Base-by-base conservation (phyloP, 1,140 invertebrate genomes). In the Lasaia peninsularis region DNA sequence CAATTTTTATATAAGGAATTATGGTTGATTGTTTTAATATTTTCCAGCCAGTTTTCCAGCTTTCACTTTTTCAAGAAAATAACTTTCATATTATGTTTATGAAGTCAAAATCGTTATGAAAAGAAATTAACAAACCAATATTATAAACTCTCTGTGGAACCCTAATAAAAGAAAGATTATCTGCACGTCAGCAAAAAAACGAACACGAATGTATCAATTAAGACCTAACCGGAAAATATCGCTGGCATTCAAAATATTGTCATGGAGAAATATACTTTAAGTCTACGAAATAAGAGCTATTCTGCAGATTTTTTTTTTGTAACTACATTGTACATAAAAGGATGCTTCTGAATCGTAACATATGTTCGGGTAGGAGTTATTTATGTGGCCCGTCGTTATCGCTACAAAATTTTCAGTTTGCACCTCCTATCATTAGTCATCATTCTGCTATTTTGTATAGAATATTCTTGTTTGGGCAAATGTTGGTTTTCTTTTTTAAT, bases 201-300 rank as follows among this genome's bases (percentile, higher is more conserved):
- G 16, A 56, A 61, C 35, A 55, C 40, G 12, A 32, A 48, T 48
- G 59, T 67, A 73, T 73, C 64, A 71, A 76, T 73, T 73, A 76
- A 69, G 60, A 54, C 40, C 1, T 40, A 37, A 54, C 21, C 21
- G n/a, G 52, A 8, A 37, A 48, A 48, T 48, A n/a, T 48, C 16
- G 24, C 51, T 6, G 31, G 31, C 11, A 18, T 52, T 52, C 9
- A 44, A 14, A 44, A 44, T 33, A 18, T 34, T 52, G 10, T 8
- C 31, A 52, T 10, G 10, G 32, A 21, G 56, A 56, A 51, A 31
- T 51, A 60, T 21, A 40, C 56, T 52, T 56, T 58, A 33, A 11
- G 0, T 0, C 1, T 1, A 16, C 5, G 8, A 0, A 0, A 0
- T 34, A 44, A 59, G 12, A 35, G 34, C 49, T 21, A 32, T 24